These are phyloP conservation scores for Leucoma salicis DNA, from an alignment of 2,888 invertebrate species.

Conservation along the genomic window DNA sequence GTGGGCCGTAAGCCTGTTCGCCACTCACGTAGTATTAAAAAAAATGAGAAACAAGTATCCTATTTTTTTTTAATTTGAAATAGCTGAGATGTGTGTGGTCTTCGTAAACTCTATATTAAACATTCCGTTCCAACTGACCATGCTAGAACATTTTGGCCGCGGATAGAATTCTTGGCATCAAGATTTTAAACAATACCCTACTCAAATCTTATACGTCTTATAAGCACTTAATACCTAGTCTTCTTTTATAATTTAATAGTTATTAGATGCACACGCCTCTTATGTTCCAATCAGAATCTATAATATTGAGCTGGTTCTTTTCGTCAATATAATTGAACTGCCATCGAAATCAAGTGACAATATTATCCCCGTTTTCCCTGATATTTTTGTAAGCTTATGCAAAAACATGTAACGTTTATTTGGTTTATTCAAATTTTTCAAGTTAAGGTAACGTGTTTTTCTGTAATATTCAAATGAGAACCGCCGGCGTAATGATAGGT, in stretches of 20 bases:
- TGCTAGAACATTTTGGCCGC: constrained; percentile 23
- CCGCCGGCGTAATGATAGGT: neutral
- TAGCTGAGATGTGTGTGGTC: constrained; percentile 9
- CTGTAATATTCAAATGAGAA: neutral
- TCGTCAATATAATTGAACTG: neutral
- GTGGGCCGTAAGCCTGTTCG: no score
- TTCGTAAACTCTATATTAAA: constrained; percentile 30
- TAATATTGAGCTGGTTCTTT: no score
- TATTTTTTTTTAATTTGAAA: constrained; percentile 15
- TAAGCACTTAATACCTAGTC: no score
- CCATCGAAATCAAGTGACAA: neutral
- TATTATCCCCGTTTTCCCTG: neutral
- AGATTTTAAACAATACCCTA: no score
- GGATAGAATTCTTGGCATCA: constrained; percentile 26
- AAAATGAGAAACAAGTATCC: no score
- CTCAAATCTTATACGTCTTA: no score
- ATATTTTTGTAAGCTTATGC: neutral
- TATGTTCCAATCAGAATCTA: no score
- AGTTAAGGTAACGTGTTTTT: neutral
- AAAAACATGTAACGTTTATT: neutral
- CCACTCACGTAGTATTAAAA: no score
- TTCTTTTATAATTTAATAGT: no score
- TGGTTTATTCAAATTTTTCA: neutral
- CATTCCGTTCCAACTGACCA: constrained; percentile 34
- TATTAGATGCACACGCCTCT: no score